Conservation (phyloP, 2,888 invertebrate genomes). For the Trachelus troglodyta region DNA sequence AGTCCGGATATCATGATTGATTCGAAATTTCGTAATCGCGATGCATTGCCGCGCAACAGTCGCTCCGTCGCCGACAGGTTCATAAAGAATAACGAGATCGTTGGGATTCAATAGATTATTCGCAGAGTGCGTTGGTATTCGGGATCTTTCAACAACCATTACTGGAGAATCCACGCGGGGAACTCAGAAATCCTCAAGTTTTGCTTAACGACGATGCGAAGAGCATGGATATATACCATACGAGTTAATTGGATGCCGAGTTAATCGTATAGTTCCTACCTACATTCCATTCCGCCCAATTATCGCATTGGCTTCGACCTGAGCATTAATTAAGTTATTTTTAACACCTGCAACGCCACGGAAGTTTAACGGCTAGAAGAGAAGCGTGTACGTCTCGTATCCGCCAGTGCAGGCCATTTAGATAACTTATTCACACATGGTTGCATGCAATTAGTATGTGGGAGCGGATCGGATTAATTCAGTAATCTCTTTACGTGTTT, state of each 20-base stretch:
- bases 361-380: background rate
- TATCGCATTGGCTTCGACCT: slow-evolving; percentile 39
- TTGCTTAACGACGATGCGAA: slow-evolving; percentile 4
- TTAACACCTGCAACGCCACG: slow-evolving; percentile 39
- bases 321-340: slow-evolving; percentile 60
- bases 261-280: slow-evolving; percentile 46
- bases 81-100: background rate
- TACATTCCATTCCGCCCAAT: slow-evolving; percentile 45
- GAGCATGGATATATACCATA: slow-evolving; percentile 24
- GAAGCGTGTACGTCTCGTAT: slow-evolving; percentile 2
- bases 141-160: background rate
- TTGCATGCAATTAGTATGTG: slow-evolving; percentile 45
- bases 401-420: slow-evolving; percentile 11
- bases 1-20: background rate
- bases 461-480: slow-evolving; percentile 21
- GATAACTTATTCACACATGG: slow-evolving; percentile 34
- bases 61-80: background rate
- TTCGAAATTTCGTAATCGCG: background rate
- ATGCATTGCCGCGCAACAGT: background rate
- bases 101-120: background rate
- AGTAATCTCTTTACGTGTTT: background rate
- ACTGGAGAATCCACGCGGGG: background rate
- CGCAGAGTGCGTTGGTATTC: background rate
- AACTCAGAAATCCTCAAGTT: background rate
- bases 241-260: slow-evolving; percentile 55